Conservation (phyloP, 2,113 vertebrate genomes). For the Myotis davidii region DNA sequence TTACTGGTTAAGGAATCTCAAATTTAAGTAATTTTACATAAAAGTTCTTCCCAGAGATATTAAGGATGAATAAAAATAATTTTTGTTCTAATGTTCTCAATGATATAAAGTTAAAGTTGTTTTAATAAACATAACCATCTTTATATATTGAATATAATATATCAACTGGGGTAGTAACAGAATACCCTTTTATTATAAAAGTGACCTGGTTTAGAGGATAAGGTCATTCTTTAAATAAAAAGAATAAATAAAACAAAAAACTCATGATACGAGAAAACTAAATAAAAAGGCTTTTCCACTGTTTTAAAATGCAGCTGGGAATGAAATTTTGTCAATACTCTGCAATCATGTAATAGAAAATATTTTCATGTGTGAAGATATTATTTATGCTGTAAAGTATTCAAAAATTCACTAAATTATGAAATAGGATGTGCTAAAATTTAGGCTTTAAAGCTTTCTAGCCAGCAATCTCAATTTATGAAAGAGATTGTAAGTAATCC, state of each 20-base stretch:
- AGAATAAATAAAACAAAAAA: not conserved
- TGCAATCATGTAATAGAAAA: constrained; percentile 38
- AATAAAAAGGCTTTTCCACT: constrained; percentile 31
- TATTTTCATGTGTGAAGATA: not conserved
- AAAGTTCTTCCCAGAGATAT: constrained; percentile 6
- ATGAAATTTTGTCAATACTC: constrained; percentile 45
- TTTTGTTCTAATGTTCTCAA: not conserved
- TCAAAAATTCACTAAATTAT: constrained; percentile 51
- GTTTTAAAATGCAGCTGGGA: constrained; percentile 12
- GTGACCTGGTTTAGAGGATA: not conserved
- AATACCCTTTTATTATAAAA: not conserved
- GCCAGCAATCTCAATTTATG: constrained; percentile 8
- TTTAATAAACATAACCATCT: constrained; percentile 29
- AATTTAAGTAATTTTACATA: not conserved
- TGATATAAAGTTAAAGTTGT: constrained; percentile 42
- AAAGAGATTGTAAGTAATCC: constrained; percentile 28
- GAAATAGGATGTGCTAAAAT: constrained; percentile 29
- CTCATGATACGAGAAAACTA: constrained; percentile 55
- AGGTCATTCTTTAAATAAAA: not conserved
- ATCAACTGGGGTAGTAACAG: not conserved
- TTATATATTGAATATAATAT: not conserved
- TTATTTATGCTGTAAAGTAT: not conserved
- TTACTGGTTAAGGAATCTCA: not conserved
- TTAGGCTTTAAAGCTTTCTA: constrained; percentile 44
- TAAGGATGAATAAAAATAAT: not conserved